Evolutionary conservation across 2,113 vertebrate species (phyloP).

Genomic region (Atractosteus spatula): DNA sequence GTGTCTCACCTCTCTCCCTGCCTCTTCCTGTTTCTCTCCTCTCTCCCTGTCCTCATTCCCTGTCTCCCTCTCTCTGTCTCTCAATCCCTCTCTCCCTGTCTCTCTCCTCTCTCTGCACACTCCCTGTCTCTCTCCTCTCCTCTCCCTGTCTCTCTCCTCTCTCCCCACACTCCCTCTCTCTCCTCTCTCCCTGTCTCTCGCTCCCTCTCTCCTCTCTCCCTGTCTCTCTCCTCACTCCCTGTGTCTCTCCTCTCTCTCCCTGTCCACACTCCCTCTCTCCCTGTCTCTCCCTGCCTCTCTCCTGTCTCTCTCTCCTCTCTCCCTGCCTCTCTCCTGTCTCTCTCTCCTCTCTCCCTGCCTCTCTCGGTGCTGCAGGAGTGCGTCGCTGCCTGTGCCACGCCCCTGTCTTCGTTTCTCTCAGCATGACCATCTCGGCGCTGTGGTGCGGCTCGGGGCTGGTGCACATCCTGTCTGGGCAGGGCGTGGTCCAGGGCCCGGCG

Average conservation of each 20-base stretch:
- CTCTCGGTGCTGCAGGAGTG: conserved; percentile 55
- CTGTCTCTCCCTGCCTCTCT: neutral
- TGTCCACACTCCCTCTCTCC: neutral
- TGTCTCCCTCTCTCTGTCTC: neutral
- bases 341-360: neutral
- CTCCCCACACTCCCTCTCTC: too few species aligned
- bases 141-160: neutral
- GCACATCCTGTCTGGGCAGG: conserved; percentile 67
- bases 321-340: neutral
- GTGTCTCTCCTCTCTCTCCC: too few species aligned
- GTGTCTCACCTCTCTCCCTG: too few species aligned
- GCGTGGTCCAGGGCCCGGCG: conserved; percentile 28
- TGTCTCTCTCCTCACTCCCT: too few species aligned
- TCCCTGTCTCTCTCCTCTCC: conserved; percentile 5
- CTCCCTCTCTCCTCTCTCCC: too few species aligned
- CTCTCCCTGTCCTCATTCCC: neutral
- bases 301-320: neutral
- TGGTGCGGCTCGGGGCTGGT: conserved; percentile 76
- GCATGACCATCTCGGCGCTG: conserved; percentile 70
- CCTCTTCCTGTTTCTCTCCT: too few species aligned
- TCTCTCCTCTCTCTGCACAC: neutral
- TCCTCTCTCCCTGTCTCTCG: too few species aligned
- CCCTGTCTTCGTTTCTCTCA: conserved; percentile 64
- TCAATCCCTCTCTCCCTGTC: neutral
- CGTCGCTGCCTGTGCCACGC: conserved; percentile 50